These are phyloP conservation scores for Lepidocolaptes lacrymiger DNA, from an alignment of 2,797 vertebrate species.

Conservation along the genomic window DNA sequence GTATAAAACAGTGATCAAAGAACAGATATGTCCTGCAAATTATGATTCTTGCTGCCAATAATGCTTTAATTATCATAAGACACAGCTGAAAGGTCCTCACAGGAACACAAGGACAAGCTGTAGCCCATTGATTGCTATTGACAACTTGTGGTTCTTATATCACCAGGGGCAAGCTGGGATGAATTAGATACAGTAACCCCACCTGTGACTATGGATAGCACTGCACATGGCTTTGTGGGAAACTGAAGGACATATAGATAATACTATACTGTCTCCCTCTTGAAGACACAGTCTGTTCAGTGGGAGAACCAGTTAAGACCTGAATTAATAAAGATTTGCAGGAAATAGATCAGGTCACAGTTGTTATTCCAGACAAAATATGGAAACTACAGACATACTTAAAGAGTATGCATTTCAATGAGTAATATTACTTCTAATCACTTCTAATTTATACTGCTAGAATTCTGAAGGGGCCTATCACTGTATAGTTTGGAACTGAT, in stretches of 20 bases:
- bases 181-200: not conserved
- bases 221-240: not conserved
- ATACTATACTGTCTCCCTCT: not conserved
- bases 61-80: not conserved
- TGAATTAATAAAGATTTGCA: not conserved
- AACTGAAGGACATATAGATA: not conserved
- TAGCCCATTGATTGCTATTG: not conserved
- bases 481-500: not conserved
- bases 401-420: not conserved
- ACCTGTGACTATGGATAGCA: fast-evolving
- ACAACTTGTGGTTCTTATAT: not conserved
- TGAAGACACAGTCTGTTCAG: not conserved
- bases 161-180: not conserved
- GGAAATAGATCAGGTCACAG: not conserved
- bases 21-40: not conserved
- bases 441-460: not conserved
- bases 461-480: not conserved
- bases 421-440: not conserved
- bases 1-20: not conserved
- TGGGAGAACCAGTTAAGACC: not conserved
- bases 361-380: not conserved
- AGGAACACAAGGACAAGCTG: not conserved
- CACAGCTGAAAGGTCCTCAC: not conserved
- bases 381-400: not conserved
- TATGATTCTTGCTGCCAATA: not conserved